A percentile compares a stretch with the other conserved stretches of the same genome.
Conservation (phyloP, 2,888 invertebrate species). For the Neoscelio sp. region DNA sequence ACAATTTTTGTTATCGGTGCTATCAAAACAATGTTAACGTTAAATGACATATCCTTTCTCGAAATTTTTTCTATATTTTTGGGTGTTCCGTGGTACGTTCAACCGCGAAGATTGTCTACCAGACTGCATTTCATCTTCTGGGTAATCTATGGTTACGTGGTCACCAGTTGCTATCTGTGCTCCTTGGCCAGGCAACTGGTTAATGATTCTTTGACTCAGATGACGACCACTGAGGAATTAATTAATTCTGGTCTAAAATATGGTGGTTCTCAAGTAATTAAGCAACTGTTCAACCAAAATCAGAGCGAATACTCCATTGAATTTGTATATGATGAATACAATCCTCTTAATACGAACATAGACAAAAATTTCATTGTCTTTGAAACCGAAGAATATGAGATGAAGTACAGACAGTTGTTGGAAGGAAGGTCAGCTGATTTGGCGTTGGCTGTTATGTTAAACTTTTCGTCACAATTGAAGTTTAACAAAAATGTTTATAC, state of each 20-base stretch:
- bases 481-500: slow-evolving; percentile 68
- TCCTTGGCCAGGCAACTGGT: slow-evolving; percentile 76
- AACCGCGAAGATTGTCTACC: slow-evolving; percentile 70
- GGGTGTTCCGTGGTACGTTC: slow-evolving; percentile 65
- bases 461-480: slow-evolving; percentile 68
- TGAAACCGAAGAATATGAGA: slow-evolving; percentile 60
- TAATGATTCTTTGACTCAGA: slow-evolving; percentile 63
- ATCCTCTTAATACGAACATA: not conserved
- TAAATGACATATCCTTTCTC: slow-evolving; percentile 71
- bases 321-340: too few species aligned
- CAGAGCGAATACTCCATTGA: too few species aligned
- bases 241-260: slow-evolving; percentile 67
- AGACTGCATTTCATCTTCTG: slow-evolving; percentile 76
- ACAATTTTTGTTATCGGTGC: slow-evolving; percentile 68
- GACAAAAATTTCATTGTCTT: slow-evolving; percentile 69
- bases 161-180: slow-evolving; percentile 77
- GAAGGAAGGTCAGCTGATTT: slow-evolving; percentile 55
- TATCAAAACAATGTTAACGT: slow-evolving; percentile 66
- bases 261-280: slow-evolving; percentile 69
- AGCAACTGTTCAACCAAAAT: slow-evolving; percentile 75
- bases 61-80: slow-evolving; percentile 73
- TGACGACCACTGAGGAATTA: slow-evolving; percentile 72
- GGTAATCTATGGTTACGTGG: slow-evolving; percentile 75
- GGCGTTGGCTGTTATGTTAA: slow-evolving; percentile 73
- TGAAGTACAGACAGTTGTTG: slow-evolving; percentile 65